Conservation (phyloP, 1,140 invertebrate species). For the Rhyacophila brunnea region DNA sequence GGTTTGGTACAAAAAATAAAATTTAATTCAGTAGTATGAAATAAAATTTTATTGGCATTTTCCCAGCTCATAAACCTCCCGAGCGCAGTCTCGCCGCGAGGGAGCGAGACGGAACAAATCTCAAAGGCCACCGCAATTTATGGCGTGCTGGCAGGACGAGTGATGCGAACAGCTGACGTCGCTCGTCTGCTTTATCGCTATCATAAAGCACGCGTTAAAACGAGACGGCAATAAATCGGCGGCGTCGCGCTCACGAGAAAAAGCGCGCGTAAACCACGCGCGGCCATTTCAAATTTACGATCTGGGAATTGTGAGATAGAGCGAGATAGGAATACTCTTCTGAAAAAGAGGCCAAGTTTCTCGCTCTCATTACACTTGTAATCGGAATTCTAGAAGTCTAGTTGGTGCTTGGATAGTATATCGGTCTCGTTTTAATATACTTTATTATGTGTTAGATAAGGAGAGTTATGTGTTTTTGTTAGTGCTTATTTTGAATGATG, state of each 20-base stretch:
- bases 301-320: conserved; percentile 57
- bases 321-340: conserved; percentile 41
- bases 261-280: conserved; percentile 54
- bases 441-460: conserved; percentile 9
- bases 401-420: not conserved
- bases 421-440: not conserved
- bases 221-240: conserved; percentile 54
- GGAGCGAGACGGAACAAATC: conserved; percentile 20
- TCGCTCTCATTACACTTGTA: conserved; percentile 14
- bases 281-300: conserved; percentile 60
- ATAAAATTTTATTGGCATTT: too few species aligned
- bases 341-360: not conserved
- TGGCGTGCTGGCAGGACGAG: conserved; percentile 16
- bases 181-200: conserved; percentile 38
- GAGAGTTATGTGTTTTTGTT: conserved; percentile 31
- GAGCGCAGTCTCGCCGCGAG: conserved; percentile 8
- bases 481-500: conserved; percentile 32
- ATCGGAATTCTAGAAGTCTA: conserved; percentile 1
- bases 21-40: too few species aligned
- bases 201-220: conserved; percentile 48
- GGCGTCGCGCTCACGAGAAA: conserved; percentile 45
- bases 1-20: too few species aligned
- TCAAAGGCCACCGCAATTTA: conserved; percentile 30
- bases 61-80: conserved; percentile 2
- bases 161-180: conserved; percentile 20